Conservation (phyloP, 2,888 invertebrate genomes). For the Criorhina ranunculi region DNA sequence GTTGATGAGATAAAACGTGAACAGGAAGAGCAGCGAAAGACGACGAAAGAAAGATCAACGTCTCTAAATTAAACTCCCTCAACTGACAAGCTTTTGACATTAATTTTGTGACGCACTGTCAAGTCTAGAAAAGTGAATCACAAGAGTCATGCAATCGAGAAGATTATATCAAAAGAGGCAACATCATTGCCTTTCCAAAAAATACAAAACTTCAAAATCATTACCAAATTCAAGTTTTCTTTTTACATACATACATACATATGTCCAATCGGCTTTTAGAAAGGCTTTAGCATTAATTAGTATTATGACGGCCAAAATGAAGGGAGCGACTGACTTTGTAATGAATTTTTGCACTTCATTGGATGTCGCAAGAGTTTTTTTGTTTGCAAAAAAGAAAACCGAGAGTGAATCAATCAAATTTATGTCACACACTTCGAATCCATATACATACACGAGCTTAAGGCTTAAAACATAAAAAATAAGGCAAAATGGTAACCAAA, state of each 20-base stretch:
- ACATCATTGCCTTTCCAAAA: neutral
- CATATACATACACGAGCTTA: neutral
- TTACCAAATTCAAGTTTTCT: constrained; percentile 34
- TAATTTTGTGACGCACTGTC: too few relatives aligned
- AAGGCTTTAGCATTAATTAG: constrained; percentile 60
- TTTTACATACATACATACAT: too few relatives aligned
- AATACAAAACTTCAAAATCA: constrained; percentile 17
- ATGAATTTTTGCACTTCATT: constrained; percentile 22
- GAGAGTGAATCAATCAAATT: constrained; percentile 44
- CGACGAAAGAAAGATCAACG: too few relatives aligned
- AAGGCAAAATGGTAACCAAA: constrained; percentile 6
- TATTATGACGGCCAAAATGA: constrained; percentile 5
- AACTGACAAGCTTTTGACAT: too few relatives aligned
- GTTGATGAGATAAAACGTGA: too few relatives aligned
- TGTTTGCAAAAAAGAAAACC: constrained; percentile 22
- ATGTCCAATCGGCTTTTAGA: constrained; percentile 58
- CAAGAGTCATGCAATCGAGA: neutral
- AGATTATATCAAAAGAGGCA: constrained; percentile 4
- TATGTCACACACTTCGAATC: neutral
- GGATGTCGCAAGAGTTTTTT: constrained; percentile 49
- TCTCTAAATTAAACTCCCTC: too few relatives aligned
- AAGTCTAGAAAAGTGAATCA: constrained; percentile 17
- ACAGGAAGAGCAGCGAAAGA: too few relatives aligned
- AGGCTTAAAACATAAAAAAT: neutral
- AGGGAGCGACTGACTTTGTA: neutral